phyloP scores from a whole-genome alignment of 2,797 vertebrate species.

The Sylvia borin region DNA sequence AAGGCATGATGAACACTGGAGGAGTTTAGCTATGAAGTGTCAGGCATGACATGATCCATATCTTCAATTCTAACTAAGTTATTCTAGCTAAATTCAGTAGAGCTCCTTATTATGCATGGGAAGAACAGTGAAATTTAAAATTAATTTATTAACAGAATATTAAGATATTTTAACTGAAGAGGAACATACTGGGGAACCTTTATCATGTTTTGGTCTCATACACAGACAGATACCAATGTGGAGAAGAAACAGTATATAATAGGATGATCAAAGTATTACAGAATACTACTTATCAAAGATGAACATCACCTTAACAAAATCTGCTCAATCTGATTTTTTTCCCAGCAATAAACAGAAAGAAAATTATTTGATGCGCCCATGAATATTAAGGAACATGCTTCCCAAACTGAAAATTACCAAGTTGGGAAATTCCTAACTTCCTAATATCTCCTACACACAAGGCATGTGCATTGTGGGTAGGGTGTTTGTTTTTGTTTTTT shows the following conservation, averaged over 20 bases:
- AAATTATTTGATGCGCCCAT: background rate
- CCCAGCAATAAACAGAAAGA: background rate
- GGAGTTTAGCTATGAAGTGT: background rate
- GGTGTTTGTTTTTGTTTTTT: background rate
- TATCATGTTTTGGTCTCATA: background rate
- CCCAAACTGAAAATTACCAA: background rate
- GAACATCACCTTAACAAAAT: background rate
- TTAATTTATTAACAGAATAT: background rate
- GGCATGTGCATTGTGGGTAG: accelerated
- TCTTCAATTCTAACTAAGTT: background rate
- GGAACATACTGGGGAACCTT: background rate
- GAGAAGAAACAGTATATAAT: background rate
- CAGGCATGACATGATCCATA: background rate
- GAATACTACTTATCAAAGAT: background rate
- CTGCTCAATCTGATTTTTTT: background rate
- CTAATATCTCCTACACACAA: background rate
- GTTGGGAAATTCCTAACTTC: background rate
- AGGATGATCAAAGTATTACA: background rate
- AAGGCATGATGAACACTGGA: background rate
- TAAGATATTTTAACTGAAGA: background rate
- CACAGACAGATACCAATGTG: background rate
- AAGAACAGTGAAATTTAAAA: background rate
- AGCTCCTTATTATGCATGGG: background rate
- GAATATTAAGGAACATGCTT: background rate
- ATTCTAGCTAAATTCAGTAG: background rate